phyloP scores from a whole-genome alignment of 1,140 invertebrate species.

The Globodera rostochiensis region DNA sequence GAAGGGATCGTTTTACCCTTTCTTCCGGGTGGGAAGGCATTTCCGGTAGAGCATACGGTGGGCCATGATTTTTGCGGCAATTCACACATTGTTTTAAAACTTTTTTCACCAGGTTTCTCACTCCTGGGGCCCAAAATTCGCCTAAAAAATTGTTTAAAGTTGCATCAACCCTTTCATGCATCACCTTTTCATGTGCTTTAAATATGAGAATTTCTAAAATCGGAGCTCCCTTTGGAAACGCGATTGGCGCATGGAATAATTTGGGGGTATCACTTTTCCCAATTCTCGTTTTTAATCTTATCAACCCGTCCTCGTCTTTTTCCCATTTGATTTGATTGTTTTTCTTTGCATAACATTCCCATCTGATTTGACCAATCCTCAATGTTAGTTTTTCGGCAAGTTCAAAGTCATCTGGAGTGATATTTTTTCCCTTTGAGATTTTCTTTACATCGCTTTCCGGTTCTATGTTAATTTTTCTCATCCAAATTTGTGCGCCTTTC shows the following conservation, averaged over 20 bases:
- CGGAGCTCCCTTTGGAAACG: neutral
- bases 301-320: neutral
- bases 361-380: neutral
- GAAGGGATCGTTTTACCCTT: too few relatives aligned
- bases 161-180: too few relatives aligned
- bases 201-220: neutral
- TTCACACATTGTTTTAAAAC: too few relatives aligned
- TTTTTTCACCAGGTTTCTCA: too few relatives aligned
- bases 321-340: constrained; percentile 5
- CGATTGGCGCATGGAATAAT: neutral
- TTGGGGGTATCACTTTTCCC: neutral
- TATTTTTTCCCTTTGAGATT: neutral
- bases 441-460: neutral
- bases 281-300: constrained; percentile 10
- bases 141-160: too few relatives aligned
- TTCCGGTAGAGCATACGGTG: too few relatives aligned
- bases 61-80: too few relatives aligned
- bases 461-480: neutral
- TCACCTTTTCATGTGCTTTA: neutral
- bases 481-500: neutral
- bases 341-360: neutral
- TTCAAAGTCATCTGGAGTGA: neutral
- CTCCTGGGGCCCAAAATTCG: too few relatives aligned
- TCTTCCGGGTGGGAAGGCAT: too few relatives aligned
- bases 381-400: neutral